Base-by-base conservation (phyloP, 2,113 vertebrate species). In the Mirounga angustirostris region DNA sequence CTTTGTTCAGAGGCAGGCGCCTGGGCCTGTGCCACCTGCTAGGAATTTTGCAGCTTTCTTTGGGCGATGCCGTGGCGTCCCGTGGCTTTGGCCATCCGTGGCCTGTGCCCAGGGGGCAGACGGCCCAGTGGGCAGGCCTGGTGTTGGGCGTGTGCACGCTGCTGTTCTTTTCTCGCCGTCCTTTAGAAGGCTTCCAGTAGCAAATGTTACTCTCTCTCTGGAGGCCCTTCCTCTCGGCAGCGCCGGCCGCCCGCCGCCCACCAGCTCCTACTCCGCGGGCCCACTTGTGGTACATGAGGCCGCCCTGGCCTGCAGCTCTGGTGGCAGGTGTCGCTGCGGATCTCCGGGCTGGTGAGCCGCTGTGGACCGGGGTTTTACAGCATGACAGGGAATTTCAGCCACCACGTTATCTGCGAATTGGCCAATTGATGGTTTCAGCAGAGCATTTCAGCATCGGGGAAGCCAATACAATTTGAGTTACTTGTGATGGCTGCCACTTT, bases 401-500 rank as follows among this genome's bases (percentile, higher is more conserved):
- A 46, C 98, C 4, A 28, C 54, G 46, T 98, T 99, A 98, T 98
- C 98, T 98, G 96, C 30, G 98, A 99, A 98, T 98, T 98, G 99
- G 98, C 98, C 98, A 98, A 95, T 98, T 98, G 98, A 98, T 98
- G 98, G 97, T 98, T 97, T 98, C 98, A 99, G 98, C 98, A 98
- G 98, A 98, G 98, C 98, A 86, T 99, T 99, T 99, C 98, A 98
- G 98, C 98, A 96, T 98, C 69, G 1, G 98, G 98, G 98, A 99
- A 99, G 99, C 98, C 99, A 99, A 99, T 99, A 99, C 99, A 99
- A 99, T 99, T 99, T 99, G 99, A 99, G 99, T 99, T 99, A 99
- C 99, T 98, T 50, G 98, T 99, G 99, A 99, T 98, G 99, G 98
- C 98, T 99, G 99, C 99, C 99, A 99, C 98, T 99, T 99, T 99